Evolutionary conservation across 2,888 invertebrate species (phyloP).

Genomic region (Agrotis exclamationis): DNA sequence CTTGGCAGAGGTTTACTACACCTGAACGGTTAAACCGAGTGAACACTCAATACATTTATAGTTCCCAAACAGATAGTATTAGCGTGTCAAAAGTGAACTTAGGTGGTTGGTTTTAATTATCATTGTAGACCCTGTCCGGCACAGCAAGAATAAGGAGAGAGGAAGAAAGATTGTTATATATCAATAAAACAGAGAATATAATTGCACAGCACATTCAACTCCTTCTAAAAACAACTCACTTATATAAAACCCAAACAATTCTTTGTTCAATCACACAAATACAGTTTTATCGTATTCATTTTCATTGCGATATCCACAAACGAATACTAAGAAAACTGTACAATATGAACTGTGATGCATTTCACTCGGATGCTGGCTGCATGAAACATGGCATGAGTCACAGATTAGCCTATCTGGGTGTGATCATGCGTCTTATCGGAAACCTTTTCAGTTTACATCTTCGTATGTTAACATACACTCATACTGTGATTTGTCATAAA

Average conservation of each 20-base stretch:
- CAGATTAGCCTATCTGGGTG: conserved; percentile 84
- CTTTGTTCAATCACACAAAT: conserved; percentile 7
- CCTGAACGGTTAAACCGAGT: too few species aligned
- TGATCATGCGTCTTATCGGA: conserved; percentile 75
- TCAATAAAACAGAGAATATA: too few species aligned
- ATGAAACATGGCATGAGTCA: conserved; percentile 80
- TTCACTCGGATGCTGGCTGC: conserved; percentile 65
- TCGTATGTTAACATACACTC: conserved; percentile 10
- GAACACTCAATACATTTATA: too few species aligned
- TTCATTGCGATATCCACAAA: conserved; percentile 39
- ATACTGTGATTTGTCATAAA: conserved; percentile 10
- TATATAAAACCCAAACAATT: conserved; percentile 1
- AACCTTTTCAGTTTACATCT: conserved; percentile 19
- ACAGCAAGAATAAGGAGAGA: too few species aligned
- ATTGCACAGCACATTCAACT: too few species aligned
- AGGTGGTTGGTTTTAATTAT: too few species aligned
- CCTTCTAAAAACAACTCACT: not conserved
- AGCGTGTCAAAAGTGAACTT: too few species aligned
- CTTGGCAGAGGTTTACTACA: not conserved
- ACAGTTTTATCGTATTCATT: conserved; percentile 35
- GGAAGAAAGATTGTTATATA: too few species aligned
- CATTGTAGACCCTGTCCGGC: too few species aligned
- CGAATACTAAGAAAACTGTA: conserved; percentile 44
- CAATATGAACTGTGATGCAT: conserved; percentile 41
- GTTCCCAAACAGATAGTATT: too few species aligned